Evolutionary conservation across 2,113 vertebrate genomes (phyloP).

Genomic region (Passer montanus): DNA sequence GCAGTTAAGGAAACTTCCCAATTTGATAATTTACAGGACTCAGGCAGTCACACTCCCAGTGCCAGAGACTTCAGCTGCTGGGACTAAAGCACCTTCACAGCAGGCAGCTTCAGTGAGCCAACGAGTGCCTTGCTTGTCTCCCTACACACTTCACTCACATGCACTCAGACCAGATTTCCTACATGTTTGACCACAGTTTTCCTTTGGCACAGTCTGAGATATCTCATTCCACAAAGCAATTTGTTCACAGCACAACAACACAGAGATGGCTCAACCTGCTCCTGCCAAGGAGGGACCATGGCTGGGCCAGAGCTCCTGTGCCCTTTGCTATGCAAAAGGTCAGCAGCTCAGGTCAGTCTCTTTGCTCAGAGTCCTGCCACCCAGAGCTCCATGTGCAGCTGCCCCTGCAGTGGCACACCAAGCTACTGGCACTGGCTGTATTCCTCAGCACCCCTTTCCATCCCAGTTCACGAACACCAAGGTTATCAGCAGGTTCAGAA

Average conservation of each 20-base stretch:
- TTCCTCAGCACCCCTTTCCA: background rate
- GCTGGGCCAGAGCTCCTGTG: rapidly evolving
- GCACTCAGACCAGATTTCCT: background rate
- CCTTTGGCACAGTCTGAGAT: background rate
- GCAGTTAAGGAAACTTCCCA: background rate
- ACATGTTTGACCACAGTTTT: background rate
- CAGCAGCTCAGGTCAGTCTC: background rate
- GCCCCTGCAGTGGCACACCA: rapidly evolving
- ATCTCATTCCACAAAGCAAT: background rate
- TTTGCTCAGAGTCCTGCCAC: background rate
- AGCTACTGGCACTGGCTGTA: no score
- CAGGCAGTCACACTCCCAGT: background rate
- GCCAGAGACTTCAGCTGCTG: background rate
- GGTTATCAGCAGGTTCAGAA: background rate
- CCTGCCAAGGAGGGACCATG: background rate
- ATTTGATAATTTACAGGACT: background rate
- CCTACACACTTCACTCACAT: background rate
- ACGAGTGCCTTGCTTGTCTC: rapidly evolving
- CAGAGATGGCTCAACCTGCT: background rate
- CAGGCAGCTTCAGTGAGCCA: background rate
- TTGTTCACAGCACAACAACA: background rate
- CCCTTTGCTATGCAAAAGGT: background rate
- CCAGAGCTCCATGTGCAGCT: background rate
- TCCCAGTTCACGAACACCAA: background rate
- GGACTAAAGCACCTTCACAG: background rate